Evolutionary conservation across 2,888 invertebrate species (phyloP).

Genomic region (Volucella inanis): DNA sequence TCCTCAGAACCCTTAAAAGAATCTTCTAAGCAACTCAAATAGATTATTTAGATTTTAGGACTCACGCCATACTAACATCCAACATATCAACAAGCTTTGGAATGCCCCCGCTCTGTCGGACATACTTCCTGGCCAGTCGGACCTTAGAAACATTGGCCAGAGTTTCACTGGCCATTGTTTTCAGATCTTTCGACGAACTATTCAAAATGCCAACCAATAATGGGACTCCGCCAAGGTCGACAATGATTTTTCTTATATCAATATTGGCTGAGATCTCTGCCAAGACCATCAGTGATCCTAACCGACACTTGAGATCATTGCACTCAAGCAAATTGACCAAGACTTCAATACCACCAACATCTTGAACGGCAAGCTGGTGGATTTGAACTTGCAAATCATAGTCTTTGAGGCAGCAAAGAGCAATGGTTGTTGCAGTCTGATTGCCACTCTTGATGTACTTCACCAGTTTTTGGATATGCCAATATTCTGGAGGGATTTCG

Average conservation of each 20-base stretch:
- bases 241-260: constrained; percentile 90
- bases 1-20: constrained; percentile 84
- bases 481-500: constrained; percentile 95
- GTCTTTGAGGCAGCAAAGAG: constrained; percentile 94
- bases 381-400: constrained; percentile 92
- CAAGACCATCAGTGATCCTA: constrained; percentile 93
- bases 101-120: constrained; percentile 91
- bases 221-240: constrained; percentile 91
- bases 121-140: constrained; percentile 91
- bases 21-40: neutral
- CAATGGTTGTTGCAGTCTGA: constrained; percentile 96
- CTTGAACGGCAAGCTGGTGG: constrained; percentile 93
- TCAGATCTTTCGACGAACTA: constrained; percentile 92
- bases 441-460: constrained; percentile 98
- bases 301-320: constrained; percentile 93
- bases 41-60: constrained; percentile 63
- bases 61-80: constrained; percentile 87
- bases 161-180: constrained; percentile 94
- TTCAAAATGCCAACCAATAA: constrained; percentile 91
- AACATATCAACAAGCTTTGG: constrained; percentile 91
- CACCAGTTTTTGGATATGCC: constrained; percentile 97
- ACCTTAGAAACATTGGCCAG: constrained; percentile 94
- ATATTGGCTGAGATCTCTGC: constrained; percentile 90
- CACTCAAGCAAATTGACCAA: constrained; percentile 96
- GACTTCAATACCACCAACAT: constrained; percentile 95